Percentiles rank a stretch among this genome's conserved stretches.
phyloP scores from a whole-genome alignment of 92 coral and sea anemone species.

The Umimayanthus kanabou region DNA sequence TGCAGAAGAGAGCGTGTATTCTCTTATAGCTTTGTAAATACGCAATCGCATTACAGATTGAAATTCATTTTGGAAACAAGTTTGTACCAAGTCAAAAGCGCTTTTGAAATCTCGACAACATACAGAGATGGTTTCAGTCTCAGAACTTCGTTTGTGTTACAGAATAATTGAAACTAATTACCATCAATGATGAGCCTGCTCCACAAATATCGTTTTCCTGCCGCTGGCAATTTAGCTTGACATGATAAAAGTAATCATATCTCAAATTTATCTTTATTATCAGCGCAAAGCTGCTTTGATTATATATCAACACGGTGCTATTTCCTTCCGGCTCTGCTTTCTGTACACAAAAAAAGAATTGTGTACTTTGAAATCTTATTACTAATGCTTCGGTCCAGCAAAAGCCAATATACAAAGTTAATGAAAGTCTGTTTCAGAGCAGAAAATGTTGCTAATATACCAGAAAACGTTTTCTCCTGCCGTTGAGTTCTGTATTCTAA shows the following conservation, averaged over 20 bases:
- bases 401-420: neutral
- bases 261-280: neutral
- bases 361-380: neutral
- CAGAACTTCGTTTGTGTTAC: neutral
- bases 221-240: slow-evolving; percentile 9
- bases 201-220: neutral
- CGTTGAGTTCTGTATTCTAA: too few species aligned
- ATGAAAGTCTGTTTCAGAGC: neutral
- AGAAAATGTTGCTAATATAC: neutral
- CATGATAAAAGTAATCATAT: neutral
- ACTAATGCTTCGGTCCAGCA: neutral
- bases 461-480: too few species aligned
- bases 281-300: neutral
- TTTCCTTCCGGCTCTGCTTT: neutral
- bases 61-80: neutral
- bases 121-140: neutral
- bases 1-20: neutral
- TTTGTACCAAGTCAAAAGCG: neutral
- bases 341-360: neutral
- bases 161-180: neutral
- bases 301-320: neutral
- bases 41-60: neutral
- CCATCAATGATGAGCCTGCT: neutral
- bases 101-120: slow-evolving; percentile 17
- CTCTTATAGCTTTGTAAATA: neutral